Conservation (phyloP, 2,113 vertebrate genomes). For the Triplophysa siluroides region DNA sequence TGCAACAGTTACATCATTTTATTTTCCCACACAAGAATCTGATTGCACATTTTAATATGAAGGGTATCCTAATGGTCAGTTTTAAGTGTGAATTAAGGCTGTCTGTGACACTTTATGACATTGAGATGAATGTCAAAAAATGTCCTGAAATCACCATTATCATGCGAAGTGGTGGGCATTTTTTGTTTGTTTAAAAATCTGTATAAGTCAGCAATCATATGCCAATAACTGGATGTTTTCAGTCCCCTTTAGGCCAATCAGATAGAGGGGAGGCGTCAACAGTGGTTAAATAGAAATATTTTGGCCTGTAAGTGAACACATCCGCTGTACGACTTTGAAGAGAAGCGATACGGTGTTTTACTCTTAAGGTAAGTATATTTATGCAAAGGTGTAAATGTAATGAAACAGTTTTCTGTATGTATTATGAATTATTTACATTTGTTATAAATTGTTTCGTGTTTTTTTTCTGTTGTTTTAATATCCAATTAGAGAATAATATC, state of each 20-base stretch:
- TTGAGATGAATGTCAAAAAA: no score
- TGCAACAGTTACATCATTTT: neutral
- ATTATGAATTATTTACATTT: conserved; percentile 1
- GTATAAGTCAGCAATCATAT: neutral
- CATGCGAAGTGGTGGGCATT: no score
- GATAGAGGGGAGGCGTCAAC: conserved; percentile 51
- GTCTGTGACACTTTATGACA: neutral
- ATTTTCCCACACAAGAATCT: neutral
- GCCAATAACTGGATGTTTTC: conserved; percentile 32
- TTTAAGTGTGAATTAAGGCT: no score
- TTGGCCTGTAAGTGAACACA: conserved; percentile 22
- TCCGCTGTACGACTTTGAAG: conserved; percentile 20
- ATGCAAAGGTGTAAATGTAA: neutral
- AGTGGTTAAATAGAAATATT: conserved; percentile 33
- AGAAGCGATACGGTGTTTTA: conserved; percentile 17
- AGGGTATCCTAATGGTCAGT: no score
- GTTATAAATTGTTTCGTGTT: neutral
- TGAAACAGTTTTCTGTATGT: neutral
- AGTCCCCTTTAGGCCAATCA: conserved; percentile 52
- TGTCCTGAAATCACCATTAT: no score
- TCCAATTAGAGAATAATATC: neutral
- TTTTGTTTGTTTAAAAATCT: neutral
- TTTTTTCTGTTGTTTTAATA: neutral
- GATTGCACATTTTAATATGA: neutral
- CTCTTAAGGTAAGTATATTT: conserved; percentile 26